A percentile compares a stretch with the other conserved stretches of the same genome.
phyloP scores from a whole-genome alignment of 23 tunicate species.

The Trididemnum miniatum region DNA sequence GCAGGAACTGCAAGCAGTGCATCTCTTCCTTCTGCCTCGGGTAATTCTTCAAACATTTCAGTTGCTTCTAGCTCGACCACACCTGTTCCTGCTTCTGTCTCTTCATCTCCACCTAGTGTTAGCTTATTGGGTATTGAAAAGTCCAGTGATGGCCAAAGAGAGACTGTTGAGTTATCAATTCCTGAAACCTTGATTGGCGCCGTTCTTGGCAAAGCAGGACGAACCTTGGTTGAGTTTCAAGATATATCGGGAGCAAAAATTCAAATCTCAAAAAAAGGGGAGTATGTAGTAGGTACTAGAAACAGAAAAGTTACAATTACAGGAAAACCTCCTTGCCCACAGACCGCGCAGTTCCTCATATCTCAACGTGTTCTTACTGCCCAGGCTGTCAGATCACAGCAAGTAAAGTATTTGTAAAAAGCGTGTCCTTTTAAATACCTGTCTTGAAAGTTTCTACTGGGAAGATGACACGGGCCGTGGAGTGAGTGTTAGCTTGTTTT shows the following conservation, averaged over 20 bases:
- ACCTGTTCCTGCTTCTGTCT: constrained; percentile 38
- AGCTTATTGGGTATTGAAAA: constrained; percentile 63
- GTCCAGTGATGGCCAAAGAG: constrained; percentile 74
- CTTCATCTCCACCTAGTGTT: constrained; percentile 28
- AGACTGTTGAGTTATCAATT: constrained; percentile 79
- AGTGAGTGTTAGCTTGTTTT: no score
- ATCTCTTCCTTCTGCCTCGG: background rate
- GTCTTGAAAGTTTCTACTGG: no score
- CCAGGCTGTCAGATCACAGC: constrained; percentile 81
- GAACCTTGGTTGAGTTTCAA: constrained; percentile 83
- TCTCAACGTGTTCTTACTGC: constrained; percentile 66
- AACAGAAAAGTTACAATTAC: constrained; percentile 84
- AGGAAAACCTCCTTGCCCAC: constrained; percentile 80
- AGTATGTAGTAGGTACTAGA: constrained; percentile 83
- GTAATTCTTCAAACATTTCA: background rate
- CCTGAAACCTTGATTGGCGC: constrained; percentile 89
- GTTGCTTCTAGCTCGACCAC: constrained; percentile 40
- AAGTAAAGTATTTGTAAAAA: constrained; percentile 60
- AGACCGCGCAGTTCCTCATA: constrained; percentile 74
- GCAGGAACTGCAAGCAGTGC: background rate
- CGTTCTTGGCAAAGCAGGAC: constrained; percentile 85
- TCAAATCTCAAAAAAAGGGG: constrained; percentile 92
- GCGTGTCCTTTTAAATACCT: no score
- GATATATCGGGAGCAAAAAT: constrained; percentile 86
- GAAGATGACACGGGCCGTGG: no score